phyloP scores from a whole-genome alignment of 2,113 vertebrate species.

The Notiomystis cincta region DNA sequence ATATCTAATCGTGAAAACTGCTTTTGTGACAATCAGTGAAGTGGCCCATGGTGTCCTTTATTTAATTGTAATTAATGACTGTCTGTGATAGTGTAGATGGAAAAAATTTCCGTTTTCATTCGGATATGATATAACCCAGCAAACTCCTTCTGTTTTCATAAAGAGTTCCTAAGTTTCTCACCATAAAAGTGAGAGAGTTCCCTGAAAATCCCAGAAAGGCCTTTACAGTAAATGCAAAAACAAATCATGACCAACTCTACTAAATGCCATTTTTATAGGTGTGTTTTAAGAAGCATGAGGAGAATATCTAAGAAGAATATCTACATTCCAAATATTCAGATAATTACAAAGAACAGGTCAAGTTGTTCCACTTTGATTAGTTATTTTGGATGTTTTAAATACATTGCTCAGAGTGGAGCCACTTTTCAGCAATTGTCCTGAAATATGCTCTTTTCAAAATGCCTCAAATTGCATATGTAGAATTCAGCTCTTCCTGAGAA shows the following conservation, averaged over 20 bases:
- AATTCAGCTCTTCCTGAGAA: not conserved
- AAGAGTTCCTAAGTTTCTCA: not conserved
- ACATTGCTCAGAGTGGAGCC: not conserved
- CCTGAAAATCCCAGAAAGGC: not conserved
- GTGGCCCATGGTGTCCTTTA: not conserved
- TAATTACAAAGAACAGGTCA: not conserved
- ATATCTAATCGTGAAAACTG: not conserved
- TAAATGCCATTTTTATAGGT: not conserved
- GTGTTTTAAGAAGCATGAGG: not conserved
- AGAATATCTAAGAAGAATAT: not conserved
- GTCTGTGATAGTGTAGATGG: not conserved
- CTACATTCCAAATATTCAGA: not conserved
- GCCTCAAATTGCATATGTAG: not conserved
- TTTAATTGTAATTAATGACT: not conserved
- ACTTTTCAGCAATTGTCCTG: not conserved
- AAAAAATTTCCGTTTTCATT: not conserved
- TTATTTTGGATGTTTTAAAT: not conserved
- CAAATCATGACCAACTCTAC: not conserved
- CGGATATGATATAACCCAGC: not conserved
- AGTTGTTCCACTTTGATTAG: not conserved
- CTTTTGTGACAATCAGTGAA: not conserved
- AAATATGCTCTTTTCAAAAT: not conserved
- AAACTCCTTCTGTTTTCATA: not conserved
- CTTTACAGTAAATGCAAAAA: not conserved
- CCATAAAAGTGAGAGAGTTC: not conserved